Base-by-base conservation (phyloP, 1,140 invertebrate species). In the Ptiloglossa arizonensis region DNA sequence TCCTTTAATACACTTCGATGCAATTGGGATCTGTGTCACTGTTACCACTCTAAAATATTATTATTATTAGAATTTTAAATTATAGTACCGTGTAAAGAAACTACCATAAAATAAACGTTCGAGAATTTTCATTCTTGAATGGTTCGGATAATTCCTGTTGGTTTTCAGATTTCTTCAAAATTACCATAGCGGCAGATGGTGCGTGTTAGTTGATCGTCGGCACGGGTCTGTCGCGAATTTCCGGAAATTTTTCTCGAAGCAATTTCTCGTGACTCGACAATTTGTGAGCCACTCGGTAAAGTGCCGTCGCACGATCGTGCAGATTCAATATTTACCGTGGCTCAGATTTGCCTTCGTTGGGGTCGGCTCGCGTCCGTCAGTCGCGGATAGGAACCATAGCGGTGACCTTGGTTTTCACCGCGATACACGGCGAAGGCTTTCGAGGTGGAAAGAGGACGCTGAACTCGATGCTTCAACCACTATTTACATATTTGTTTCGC, bases 401-500 rank as follows among this genome's bases (percentile, higher is more conserved):
- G 69, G 54, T 76, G 68, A 85, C 83, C 83, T 85, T 85, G 82
- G 79, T 85, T 79, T 79, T 81, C 82, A 78, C 60, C 73, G 44
- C 41, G 69, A 78, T 62, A 67, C 13, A 41, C 41, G 60, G 68
- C 11, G 74, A 73, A 57, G 52, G 46, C 27, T 27, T 67, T 70
- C 67, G 62, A 46, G 64, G 54, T 54, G 62, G 68, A 67, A 76
- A 48, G 72, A 67, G 79, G 79, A 69, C 73, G 24, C 59, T 68
- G 79, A 85, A 85, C 83, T 56, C 83, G 66, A 79, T 48, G 52
- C 81, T 73, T 74, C 74, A 71, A 63, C 75, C 82, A 73, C 78
- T 82, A 86, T 79, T 76, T 79, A 86, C 84, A 88, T 88, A 88
- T 88, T 87, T 87, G 84, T 88, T 86, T 88, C 82, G 72, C 80